Evolutionary conservation across 2,797 vertebrate genomes (phyloP).

Genomic region (Erpetoichthys calabaricus): DNA sequence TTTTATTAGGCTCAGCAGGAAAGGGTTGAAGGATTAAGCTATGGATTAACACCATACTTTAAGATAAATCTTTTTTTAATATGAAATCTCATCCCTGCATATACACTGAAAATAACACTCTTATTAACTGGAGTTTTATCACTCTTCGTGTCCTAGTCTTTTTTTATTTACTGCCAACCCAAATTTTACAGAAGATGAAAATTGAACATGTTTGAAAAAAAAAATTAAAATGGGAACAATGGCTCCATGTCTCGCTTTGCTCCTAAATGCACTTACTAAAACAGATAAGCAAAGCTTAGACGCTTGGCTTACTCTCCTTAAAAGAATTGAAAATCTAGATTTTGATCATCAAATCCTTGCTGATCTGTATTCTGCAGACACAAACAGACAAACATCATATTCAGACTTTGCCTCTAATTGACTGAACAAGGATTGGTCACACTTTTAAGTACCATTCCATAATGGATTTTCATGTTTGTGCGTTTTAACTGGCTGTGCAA

Average conservation of each 20-base stretch:
- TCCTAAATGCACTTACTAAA: constrained; percentile 54
- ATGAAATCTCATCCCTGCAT: constrained; percentile 55
- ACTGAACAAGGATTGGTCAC: constrained; percentile 73
- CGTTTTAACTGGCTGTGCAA: constrained; percentile 71
- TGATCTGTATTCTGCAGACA: constrained; percentile 46
- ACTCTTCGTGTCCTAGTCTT: constrained; percentile 20
- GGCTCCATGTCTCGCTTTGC: constrained; percentile 42
- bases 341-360: constrained; percentile 44
- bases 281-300: constrained; percentile 56
- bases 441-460: constrained; percentile 66
- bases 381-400: constrained; percentile 51
- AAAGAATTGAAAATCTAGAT: constrained; percentile 28
- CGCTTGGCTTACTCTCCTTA: constrained; percentile 25
- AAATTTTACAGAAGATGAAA: constrained; percentile 42
- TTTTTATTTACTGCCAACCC: constrained; percentile 29
- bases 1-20: constrained; percentile 30
- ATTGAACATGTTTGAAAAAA: constrained; percentile 45
- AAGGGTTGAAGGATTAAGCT: constrained; percentile 38
- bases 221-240: constrained; percentile 59
- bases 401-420: constrained; percentile 64
- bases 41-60: constrained; percentile 56
- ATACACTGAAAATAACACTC: constrained; percentile 44
- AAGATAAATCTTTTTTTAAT: constrained; percentile 59
- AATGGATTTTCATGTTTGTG: constrained; percentile 88
- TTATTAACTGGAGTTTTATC: constrained; percentile 44